Conservation (phyloP, 92 coral and sea anemone genomes). For the Bergia puertoricense region DNA sequence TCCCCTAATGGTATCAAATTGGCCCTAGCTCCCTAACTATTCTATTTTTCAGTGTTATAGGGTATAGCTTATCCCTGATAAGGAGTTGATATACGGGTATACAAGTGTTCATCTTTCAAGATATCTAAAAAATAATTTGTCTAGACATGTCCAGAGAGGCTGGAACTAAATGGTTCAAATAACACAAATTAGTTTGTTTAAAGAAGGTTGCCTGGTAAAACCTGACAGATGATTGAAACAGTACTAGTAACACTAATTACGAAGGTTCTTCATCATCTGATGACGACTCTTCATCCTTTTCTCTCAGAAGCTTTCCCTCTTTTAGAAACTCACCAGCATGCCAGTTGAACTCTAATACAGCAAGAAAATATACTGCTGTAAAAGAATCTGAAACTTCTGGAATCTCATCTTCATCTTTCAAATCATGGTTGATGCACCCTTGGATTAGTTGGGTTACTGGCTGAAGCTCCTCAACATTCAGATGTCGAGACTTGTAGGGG, state of each 20-base stretch:
- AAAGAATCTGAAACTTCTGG: conserved; percentile 47
- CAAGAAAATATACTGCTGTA: conserved; percentile 52
- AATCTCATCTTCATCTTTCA: conserved; percentile 35
- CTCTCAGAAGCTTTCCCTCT: neutral
- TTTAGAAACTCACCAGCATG: conserved; percentile 12
- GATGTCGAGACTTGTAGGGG: conserved; percentile 1
- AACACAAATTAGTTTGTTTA: no score
- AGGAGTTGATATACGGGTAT: no score
- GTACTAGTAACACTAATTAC: neutral
- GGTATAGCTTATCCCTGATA: no score
- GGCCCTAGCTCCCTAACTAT: no score
- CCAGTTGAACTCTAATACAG: conserved; percentile 28
- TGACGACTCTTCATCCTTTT: conserved; percentile 7
- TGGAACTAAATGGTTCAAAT: no score
- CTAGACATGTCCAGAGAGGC: no score
- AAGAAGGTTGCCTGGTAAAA: no score
- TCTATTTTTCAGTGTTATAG: no score
- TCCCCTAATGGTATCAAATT: no score
- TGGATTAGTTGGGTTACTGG: conserved; percentile 58
- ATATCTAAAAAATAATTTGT: no score
- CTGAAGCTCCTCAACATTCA: conserved; percentile 33
- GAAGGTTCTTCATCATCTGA: neutral
- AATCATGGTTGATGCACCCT: conserved; percentile 36
- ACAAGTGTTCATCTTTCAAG: no score
- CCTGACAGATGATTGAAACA: no score